phyloP scores from a whole-genome alignment of 2,888 invertebrate genomes.

The Stramonita haemastoma region DNA sequence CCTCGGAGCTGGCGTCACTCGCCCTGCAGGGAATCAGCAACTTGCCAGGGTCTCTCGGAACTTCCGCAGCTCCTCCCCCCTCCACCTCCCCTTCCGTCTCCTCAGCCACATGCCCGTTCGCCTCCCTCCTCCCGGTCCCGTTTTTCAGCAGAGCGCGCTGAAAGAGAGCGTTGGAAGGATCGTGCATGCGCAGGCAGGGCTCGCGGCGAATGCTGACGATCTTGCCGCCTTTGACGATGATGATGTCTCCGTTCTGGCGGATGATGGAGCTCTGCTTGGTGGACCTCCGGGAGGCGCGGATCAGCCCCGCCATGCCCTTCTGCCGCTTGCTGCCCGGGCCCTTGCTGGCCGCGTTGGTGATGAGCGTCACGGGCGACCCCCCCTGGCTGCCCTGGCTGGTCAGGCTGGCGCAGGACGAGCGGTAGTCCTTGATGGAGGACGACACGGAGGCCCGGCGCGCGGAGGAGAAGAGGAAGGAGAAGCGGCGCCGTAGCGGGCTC shows the following conservation, averaged over 20 bases:
- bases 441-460: not conserved
- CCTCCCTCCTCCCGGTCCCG: not conserved
- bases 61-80: not conserved
- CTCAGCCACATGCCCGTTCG: conserved; percentile 11
- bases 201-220: conserved; percentile 66
- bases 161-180: conserved; percentile 6
- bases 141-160: conserved; percentile 42
- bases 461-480: conserved; percentile 25
- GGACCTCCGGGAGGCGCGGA: conserved; percentile 48
- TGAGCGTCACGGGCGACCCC: not conserved
- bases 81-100: not conserved
- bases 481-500: conserved; percentile 32
- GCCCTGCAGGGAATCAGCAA: not conserved
- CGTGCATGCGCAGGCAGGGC: conserved; percentile 44
- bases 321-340: conserved; percentile 24
- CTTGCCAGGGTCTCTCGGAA: not conserved
- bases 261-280: conserved; percentile 61
- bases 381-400: conserved; percentile 24
- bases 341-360: not conserved
- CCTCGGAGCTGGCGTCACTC: conserved; percentile 35
- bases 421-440: conserved; percentile 26
- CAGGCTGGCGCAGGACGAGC: conserved; percentile 32
- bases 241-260: conserved; percentile 64
- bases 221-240: conserved; percentile 70
- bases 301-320: conserved; percentile 49